A percentile compares a stretch with the other conserved stretches of the same genome.
Conservation (phyloP, 2,888 invertebrate genomes). For the Scaeva pyrastri region DNA sequence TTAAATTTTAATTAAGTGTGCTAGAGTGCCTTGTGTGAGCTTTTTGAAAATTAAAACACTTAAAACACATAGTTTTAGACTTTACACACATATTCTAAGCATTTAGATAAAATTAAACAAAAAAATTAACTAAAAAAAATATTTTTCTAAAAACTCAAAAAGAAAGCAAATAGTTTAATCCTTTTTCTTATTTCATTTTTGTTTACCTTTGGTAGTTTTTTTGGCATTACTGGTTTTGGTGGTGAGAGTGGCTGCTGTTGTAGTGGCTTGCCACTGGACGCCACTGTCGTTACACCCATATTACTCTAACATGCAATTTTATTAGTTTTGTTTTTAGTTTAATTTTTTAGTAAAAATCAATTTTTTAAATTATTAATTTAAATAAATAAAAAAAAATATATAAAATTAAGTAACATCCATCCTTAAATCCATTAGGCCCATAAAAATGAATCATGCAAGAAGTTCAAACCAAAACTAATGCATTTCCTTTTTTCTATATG, state of each 20-base stretch:
- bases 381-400: slow-evolving; percentile 32
- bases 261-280: slow-evolving; percentile 77
- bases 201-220: slow-evolving; percentile 83
- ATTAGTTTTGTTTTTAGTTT: slow-evolving; percentile 74
- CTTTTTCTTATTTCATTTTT: slow-evolving; percentile 77
- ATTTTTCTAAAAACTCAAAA: not conserved
- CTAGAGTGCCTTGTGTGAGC: not conserved
- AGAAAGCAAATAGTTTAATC: slow-evolving; percentile 6
- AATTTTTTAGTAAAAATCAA: slow-evolving; percentile 42
- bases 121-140: not conserved
- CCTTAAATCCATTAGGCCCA: not conserved
- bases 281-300: slow-evolving; percentile 75
- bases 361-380: slow-evolving; percentile 50
- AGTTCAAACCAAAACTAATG: not conserved
- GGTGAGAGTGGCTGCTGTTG: slow-evolving; percentile 84
- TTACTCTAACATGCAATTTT: slow-evolving; percentile 76
- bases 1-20: too few species aligned
- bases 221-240: slow-evolving; percentile 83
- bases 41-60: not conserved
- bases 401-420: slow-evolving; percentile 18
- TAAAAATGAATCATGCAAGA: slow-evolving; percentile 63
- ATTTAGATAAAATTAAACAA: not conserved
- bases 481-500: too few species aligned
- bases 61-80: not conserved
- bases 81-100: not conserved